Evolutionary conservation across 2,888 invertebrate species (phyloP).

Genomic region (Taphrorychus bicolor): DNA sequence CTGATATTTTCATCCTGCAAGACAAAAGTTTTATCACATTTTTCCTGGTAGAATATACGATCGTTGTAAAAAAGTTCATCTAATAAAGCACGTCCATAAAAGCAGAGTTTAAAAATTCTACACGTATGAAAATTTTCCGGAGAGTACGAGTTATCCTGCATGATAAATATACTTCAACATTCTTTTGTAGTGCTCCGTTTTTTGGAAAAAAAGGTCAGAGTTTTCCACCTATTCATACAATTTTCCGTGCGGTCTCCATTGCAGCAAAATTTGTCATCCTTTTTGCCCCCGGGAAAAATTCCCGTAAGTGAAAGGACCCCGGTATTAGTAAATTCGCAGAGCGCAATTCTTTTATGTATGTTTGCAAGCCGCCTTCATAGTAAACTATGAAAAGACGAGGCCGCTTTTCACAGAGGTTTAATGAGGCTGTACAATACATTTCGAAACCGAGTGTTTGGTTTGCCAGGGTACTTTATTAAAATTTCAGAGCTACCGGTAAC

Average conservation of each 20-base stretch:
- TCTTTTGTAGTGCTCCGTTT: constrained; percentile 2
- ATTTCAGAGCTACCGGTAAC: no score
- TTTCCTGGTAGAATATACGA: background rate
- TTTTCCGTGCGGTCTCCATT: constrained; percentile 8
- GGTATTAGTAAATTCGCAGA: constrained; percentile 7
- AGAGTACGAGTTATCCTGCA: background rate
- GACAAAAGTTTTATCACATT: background rate
- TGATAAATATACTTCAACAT: constrained; percentile 6
- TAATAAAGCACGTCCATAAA: background rate
- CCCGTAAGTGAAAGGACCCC: background rate
- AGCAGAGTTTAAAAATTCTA: background rate
- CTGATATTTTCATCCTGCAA: background rate
- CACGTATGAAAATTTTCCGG: background rate
- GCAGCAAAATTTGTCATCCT: constrained; percentile 8
- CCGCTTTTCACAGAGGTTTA: background rate
- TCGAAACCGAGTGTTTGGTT: no score
- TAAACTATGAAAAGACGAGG: background rate
- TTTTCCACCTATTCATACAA: constrained; percentile 11
- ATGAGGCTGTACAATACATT: no score
- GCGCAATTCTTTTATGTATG: constrained; percentile 8
- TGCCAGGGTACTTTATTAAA: no score
- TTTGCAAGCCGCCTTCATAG: constrained; percentile 3
- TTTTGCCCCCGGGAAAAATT: background rate
- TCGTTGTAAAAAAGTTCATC: background rate
- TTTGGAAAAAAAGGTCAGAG: constrained; percentile 10